Evolutionary conservation across 1,140 invertebrate species (phyloP), one percentile per base, ranked within the genome.

Genomic region (Triops cancriformis): DNA sequence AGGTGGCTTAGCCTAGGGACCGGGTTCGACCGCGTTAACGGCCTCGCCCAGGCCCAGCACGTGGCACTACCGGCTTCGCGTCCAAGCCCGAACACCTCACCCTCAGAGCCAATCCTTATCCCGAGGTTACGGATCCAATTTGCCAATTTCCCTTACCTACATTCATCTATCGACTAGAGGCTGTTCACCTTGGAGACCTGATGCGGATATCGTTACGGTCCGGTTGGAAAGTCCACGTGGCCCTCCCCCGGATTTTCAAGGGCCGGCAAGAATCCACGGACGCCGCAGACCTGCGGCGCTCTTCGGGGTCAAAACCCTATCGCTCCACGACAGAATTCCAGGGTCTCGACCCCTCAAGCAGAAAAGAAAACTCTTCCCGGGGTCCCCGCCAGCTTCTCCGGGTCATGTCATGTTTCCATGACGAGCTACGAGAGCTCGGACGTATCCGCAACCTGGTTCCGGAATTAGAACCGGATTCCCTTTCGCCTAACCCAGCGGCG

Each of bases 131-230:
- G n/a, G n/a, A n/a, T n/a, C n/a, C n/a, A n/a, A n/a, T n/a, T n/a
- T n/a, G n/a, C n/a, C n/a, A n/a, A n/a, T 90, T 91, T 91, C 89
- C 91, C 90, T 93, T 93, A 92, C 89, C 91, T 92, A 92, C 91
- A 92, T 93, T 93, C 89, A 88, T 92, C 90, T 90, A 92, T 91
- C 90, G 83, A 92, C 91, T 90, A 93, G 91, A 93, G 92, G 91
- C 90, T 93, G 86, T 90, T 91, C 88, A 92, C 91, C 92, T 93
- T 91, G 91, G 91, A 93, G 90, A 93, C 91, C 91, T 91, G 90
- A 88, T 93, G 90, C 90, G 89, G 90, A 89, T 91, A 91, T 91
- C 86, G 88, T 89, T 91, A 92, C 90, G 89, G 89, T 83, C 85
- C 75, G 84, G 83, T 81, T 81, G 80, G 83, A 86, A 73, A 84